Conservation (phyloP, 1,140 invertebrate species). For the Zaprionus davidi region DNA sequence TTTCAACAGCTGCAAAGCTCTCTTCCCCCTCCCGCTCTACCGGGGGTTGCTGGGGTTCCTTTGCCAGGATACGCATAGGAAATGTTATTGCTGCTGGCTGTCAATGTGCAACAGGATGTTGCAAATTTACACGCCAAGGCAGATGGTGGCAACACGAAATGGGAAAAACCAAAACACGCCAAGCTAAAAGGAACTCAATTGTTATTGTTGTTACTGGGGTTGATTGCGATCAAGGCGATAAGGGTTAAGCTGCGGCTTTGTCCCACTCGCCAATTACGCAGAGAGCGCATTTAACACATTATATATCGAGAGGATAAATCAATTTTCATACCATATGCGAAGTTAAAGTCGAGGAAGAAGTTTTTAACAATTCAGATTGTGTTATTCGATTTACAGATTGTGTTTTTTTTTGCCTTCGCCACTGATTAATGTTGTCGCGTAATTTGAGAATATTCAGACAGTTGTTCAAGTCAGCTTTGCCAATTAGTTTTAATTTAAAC, state of each 20-base stretch:
- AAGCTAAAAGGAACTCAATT: neutral
- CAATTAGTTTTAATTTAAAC: constrained; percentile 40
- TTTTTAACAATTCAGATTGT: constrained; percentile 28
- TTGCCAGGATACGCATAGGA: neutral
- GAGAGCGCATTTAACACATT: constrained; percentile 57
- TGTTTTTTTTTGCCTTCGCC: neutral
- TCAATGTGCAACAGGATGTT: constrained; percentile 69
- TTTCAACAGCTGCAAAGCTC: constrained; percentile 20
- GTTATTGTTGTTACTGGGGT: constrained; percentile 8
- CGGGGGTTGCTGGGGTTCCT: neutral
- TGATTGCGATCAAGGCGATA: constrained; percentile 15
- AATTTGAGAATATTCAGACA: constrained; percentile 17
- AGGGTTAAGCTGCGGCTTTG: constrained; percentile 52
- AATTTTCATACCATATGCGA: constrained; percentile 63
- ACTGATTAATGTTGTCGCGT: constrained; percentile 14
- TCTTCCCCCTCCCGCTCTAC: neutral
- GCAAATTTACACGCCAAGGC: constrained; percentile 53
- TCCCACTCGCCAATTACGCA: constrained; percentile 31
- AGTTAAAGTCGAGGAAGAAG: constrained; percentile 5
- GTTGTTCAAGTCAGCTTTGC: neutral
- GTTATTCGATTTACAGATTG: neutral
- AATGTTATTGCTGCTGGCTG: neutral
- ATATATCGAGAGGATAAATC: constrained; percentile 44
- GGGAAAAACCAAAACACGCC: constrained; percentile 25
- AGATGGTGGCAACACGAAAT: constrained; percentile 43